Percentiles rank a stretch among this genome's conserved stretches.
Evolutionary conservation across 2,888 invertebrate genomes (phyloP).

Genomic region (Acholoe squamosa): DNA sequence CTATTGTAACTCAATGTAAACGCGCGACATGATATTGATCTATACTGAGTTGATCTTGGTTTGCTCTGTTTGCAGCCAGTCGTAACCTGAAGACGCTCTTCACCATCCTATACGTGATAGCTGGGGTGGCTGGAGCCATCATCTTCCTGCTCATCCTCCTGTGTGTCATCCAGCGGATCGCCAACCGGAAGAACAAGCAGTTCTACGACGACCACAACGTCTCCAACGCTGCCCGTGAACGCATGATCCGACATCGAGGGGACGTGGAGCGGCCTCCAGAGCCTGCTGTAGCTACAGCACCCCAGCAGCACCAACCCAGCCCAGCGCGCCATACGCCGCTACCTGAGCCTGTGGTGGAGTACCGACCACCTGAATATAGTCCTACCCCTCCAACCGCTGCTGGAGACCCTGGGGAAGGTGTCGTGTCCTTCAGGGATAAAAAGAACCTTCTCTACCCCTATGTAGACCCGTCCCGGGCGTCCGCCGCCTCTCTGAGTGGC

Average conservation of each 20-base stretch:
- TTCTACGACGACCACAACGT: constrained; percentile 57
- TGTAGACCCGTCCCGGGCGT: background rate
- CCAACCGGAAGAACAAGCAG: constrained; percentile 60
- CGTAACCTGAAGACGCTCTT: constrained; percentile 59
- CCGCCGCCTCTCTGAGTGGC: background rate
- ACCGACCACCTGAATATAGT: constrained; percentile 28
- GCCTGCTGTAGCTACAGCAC: background rate
- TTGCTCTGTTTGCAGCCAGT: constrained; percentile 40
- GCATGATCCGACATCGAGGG: constrained; percentile 15
- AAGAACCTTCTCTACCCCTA: background rate
- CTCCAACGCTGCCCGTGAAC: constrained; percentile 40
- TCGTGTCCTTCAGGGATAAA: constrained; percentile 9
- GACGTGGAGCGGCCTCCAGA: constrained; percentile 12
- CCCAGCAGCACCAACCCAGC: background rate
- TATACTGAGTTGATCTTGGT: background rate
- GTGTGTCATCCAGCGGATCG: constrained; percentile 62
- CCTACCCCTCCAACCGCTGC: background rate
- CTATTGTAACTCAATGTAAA: background rate
- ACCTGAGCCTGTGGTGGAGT: constrained; percentile 50
- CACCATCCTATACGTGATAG: constrained; percentile 60
- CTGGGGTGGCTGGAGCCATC: constrained; percentile 61
- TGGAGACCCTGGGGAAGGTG: background rate
- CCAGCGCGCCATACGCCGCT: background rate
- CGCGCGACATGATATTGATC: background rate
- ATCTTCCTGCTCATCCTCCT: constrained; percentile 58